phyloP scores from a whole-genome alignment of 1,140 invertebrate species.

The Drosophila erecta region DNA sequence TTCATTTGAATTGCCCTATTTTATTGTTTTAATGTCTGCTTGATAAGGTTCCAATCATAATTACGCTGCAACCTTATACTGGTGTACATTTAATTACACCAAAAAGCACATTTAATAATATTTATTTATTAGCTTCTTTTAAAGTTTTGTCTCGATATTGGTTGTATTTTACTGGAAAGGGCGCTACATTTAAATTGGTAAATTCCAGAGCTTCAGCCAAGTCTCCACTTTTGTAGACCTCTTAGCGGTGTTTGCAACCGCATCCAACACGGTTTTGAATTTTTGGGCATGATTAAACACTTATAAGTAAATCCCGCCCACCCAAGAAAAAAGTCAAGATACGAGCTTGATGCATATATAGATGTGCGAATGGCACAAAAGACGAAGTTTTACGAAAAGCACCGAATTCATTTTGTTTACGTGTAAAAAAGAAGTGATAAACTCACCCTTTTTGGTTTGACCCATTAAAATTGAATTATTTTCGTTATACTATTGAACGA shows the following conservation, averaged over 20 bases:
- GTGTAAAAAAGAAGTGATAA: neutral
- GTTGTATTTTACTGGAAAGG: neutral
- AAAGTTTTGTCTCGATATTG: too few species aligned
- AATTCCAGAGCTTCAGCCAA: neutral
- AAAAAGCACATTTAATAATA: too few species aligned
- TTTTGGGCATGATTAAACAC: constrained; percentile 8
- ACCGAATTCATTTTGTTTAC: constrained; percentile 13
- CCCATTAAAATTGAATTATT: constrained; percentile 17
- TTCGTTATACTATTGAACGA: neutral
- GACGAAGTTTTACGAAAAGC: constrained; percentile 9
- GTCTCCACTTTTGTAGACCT: constrained; percentile 4
- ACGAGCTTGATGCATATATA: neutral
- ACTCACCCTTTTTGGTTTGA: neutral
- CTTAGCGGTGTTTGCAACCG: neutral
- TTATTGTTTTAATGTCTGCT: too few species aligned
- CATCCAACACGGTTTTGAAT: neutral
- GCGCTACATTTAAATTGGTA: neutral
- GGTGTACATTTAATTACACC: too few species aligned
- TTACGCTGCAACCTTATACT: too few species aligned
- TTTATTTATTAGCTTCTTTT: too few species aligned
- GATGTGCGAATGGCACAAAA: constrained; percentile 1
- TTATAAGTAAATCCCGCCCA: neutral
- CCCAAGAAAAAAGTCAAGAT: too few species aligned
- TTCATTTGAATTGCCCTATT: neutral
- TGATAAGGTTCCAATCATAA: too few species aligned